Evolutionary conservation across 2,113 vertebrate species (phyloP).

Genomic region (Sorex araneus): DNA sequence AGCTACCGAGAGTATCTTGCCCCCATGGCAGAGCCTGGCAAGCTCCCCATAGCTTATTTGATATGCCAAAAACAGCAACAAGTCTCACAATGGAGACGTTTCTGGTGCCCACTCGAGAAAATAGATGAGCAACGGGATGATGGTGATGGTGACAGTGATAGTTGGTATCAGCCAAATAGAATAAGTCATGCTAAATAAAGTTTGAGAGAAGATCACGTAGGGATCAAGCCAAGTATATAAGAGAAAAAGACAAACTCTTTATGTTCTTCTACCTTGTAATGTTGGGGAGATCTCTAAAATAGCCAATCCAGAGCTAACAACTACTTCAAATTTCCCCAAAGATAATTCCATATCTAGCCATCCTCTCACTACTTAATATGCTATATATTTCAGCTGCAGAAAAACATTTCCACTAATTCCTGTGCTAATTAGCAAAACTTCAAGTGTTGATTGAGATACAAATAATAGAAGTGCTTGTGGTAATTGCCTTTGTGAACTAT

Average conservation of each 20-base stretch:
- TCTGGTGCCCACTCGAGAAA: no score
- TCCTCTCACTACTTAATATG: background rate
- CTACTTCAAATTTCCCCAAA: background rate
- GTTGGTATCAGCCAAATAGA: background rate
- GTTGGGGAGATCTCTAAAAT: background rate
- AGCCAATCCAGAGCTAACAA: background rate
- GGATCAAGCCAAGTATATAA: background rate
- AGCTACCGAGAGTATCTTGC: no score
- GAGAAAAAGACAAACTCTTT: background rate
- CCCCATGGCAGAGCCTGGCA: no score
- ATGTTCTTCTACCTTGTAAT: background rate
- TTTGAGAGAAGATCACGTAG: background rate
- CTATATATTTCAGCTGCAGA: constrained; percentile 15
- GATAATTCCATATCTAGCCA: background rate
- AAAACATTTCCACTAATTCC: constrained; percentile 8
- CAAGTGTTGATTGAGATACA: background rate
- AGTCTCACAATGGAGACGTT: no score
- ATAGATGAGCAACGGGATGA: no score
- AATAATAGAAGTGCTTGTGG: background rate
- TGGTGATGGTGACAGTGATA: no score
- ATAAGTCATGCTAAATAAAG: background rate
- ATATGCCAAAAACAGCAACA: no score
- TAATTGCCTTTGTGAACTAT: background rate
- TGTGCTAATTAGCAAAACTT: background rate
- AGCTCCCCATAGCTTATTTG: no score